Conservation (phyloP, 2,797 vertebrate species). For the Cyclopterus lumpus region DNA sequence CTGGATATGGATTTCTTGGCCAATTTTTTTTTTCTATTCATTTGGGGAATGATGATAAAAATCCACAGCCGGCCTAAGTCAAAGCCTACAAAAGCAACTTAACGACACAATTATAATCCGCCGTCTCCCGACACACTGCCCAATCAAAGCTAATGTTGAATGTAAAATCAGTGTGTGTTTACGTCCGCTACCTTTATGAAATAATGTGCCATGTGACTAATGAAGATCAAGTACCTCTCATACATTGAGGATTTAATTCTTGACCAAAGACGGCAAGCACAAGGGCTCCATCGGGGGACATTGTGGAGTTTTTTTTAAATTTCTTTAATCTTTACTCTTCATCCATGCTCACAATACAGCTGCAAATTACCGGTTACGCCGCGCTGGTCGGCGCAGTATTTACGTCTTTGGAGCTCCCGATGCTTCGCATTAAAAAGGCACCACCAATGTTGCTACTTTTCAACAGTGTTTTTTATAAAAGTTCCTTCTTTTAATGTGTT, state of each 20-base stretch:
- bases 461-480: background rate
- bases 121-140: background rate
- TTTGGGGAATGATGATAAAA: constrained; percentile 15
- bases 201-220: background rate
- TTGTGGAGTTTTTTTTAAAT: background rate
- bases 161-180: background rate
- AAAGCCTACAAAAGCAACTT: background rate
- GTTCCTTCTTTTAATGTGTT: too few species aligned
- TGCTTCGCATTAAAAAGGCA: background rate
- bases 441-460: background rate
- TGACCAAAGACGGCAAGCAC: background rate
- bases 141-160: background rate
- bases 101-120: background rate
- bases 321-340: background rate
- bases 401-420: background rate
- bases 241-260: background rate
- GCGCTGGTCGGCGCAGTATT: background rate
- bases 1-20: constrained; percentile 17
- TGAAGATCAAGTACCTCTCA: background rate
- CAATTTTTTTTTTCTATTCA: constrained; percentile 14
- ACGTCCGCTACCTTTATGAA: background rate
- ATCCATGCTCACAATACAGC: background rate
- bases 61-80: background rate
- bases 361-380: background rate
- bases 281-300: background rate